A percentile compares a stretch with the other conserved stretches of the same genome.
Conservation (phyloP, 2,888 invertebrate genomes). For the Drosophila yooni region DNA sequence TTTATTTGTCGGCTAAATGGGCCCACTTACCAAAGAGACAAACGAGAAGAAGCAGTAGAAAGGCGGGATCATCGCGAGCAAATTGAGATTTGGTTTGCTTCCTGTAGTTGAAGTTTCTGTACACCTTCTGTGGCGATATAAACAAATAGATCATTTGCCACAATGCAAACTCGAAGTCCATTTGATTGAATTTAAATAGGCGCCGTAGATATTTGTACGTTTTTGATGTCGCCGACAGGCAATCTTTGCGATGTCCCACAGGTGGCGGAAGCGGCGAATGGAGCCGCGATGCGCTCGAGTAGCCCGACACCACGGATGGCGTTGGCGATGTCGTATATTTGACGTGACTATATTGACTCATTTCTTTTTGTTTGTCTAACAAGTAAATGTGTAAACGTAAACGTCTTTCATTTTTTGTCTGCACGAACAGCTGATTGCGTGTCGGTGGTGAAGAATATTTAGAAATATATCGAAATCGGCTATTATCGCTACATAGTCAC, state of each 20-base stretch:
- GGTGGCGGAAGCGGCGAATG: conserved; percentile 90
- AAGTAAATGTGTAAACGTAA: conserved; percentile 63
- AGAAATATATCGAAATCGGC: conserved; percentile 11
- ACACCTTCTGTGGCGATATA: conserved; percentile 97
- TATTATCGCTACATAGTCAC: conserved; percentile 2
- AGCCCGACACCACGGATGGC: conserved; percentile 79
- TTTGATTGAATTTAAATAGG: conserved; percentile 95
- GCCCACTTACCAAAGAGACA: conserved; percentile 90
- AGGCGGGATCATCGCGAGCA: conserved; percentile 99
- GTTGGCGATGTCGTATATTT: conserved; percentile 73
- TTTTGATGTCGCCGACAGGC: conserved; percentile 94
- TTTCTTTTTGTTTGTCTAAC: conserved; percentile 40
- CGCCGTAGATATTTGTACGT: conserved; percentile 94
- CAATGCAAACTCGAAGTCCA: conserved; percentile 99
- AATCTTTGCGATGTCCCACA: conserved; percentile 88
- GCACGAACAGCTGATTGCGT: conserved; percentile 50
- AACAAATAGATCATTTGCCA: conserved; percentile 99
- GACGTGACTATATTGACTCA: conserved; percentile 75
- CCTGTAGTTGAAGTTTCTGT: conserved; percentile 98
- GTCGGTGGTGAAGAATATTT: conserved; percentile 5
- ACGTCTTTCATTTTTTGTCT: conserved; percentile 56
- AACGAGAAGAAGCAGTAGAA: conserved; percentile 94
- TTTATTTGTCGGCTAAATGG: neutral
- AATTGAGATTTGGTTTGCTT: conserved; percentile 99
- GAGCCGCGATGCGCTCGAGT: conserved; percentile 85